Evolutionary conservation across 2,888 invertebrate genomes (phyloP).

Genomic region (Iselma pallidipennis): DNA sequence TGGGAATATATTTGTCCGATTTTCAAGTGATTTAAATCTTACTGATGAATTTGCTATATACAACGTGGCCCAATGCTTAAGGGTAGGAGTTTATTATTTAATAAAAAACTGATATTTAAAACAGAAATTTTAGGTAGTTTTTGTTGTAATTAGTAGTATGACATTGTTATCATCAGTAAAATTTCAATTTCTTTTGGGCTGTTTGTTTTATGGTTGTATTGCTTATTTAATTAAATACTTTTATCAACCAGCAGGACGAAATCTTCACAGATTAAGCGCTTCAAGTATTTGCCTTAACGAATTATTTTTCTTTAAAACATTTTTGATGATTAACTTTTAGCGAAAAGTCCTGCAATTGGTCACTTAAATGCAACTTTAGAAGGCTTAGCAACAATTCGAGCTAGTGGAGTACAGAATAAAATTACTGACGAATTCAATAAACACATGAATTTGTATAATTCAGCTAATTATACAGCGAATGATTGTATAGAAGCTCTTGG

Average conservation of each 20-base stretch:
- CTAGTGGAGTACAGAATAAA: constrained; percentile 35
- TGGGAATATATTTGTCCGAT: constrained; percentile 8
- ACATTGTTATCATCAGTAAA: constrained; percentile 29
- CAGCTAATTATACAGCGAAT: constrained; percentile 36
- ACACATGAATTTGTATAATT: constrained; percentile 40
- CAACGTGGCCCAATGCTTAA: no score
- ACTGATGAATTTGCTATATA: not conserved
- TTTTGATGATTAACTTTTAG: constrained; percentile 21
- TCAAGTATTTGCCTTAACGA: constrained; percentile 32
- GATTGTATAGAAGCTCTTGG: constrained; percentile 2
- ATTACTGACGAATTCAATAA: constrained; percentile 38
- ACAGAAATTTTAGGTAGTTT: constrained; percentile 24
- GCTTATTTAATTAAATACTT: constrained; percentile 19
- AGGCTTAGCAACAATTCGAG: constrained; percentile 41
- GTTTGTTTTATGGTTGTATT: constrained; percentile 21
- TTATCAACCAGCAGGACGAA: constrained; percentile 32
- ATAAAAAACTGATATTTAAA: constrained; percentile 38
- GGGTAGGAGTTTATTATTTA: constrained; percentile 58
- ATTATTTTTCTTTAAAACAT: not conserved
- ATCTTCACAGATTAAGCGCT: constrained; percentile 31
- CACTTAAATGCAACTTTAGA: no score
- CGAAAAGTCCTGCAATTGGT: constrained; percentile 42
- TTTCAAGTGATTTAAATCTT: not conserved
- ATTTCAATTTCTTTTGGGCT: constrained; percentile 25
- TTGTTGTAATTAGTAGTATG: constrained; percentile 16